Base-by-base conservation (phyloP, 2,888 invertebrate species). In the Eristalinus aeneus region DNA sequence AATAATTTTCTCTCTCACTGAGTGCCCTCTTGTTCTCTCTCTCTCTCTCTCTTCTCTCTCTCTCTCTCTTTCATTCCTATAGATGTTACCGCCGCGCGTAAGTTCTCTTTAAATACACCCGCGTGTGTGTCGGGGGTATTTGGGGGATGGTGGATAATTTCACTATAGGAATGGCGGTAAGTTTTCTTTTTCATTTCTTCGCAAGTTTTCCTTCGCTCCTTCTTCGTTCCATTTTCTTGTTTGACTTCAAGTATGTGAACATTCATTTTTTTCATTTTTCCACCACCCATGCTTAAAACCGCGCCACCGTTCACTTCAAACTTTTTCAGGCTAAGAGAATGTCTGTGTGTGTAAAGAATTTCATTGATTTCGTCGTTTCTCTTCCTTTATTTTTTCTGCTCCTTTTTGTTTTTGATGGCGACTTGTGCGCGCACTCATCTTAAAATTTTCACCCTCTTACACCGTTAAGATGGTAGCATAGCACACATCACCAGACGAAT, bases 401-500 rank as follows among this genome's bases (percentile, higher is more conserved):
- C 8, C 6, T 16, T 16, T n/a, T 46, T 46, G 27, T 27, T 46
- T 46, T 46, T 73, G 20, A 54, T 56, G 64, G 63, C 58, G 71
- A 63, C 58, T 56, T 78, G 67, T 79, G 78, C 72, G 78, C 78
- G 78, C 67, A 79, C 64, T 79, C 72, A 54, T 34, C 68, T 61
- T 53, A 68, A 61, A 34, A 53, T 36, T 68, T 67, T 69, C 68
- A 61, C 76, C 61, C 56, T 12, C 54, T 76, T 76, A 68, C 68
- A 68, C 68, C 67, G 67, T 60, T 53, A 76, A 68, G 68, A 76
- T 67, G 34, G 32, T 11, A 67, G 23, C 46, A 39, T 16, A 39
- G 31, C 8, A 39, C 75, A 76, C 60, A 68, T 53, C 39, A n/a
- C n/a, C 39, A 4, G n/a, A 46, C 53, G 32, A 34, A 46, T 39